phyloP scores from a whole-genome alignment of 2,113 vertebrate genomes.

The Myiagra hebetior region DNA sequence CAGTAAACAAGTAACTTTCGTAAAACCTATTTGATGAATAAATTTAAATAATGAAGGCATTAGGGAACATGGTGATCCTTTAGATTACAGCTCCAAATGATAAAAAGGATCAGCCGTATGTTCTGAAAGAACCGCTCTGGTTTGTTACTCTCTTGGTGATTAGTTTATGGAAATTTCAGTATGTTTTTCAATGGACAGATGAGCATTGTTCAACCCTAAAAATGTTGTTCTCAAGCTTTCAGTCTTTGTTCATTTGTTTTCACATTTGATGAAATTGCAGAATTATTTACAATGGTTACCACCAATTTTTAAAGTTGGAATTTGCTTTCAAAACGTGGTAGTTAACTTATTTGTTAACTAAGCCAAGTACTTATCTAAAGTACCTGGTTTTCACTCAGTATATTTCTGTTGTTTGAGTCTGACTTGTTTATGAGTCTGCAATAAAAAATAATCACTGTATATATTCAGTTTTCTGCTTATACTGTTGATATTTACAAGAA shows the following conservation, averaged over 20 bases:
- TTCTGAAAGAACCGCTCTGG: background rate
- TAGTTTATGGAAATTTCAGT: background rate
- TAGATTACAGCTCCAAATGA: background rate
- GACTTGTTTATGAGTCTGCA: background rate
- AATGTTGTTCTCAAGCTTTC: background rate
- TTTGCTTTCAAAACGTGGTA: background rate
- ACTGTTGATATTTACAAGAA: background rate
- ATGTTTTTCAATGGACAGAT: background rate
- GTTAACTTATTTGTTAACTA: background rate
- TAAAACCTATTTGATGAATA: background rate
- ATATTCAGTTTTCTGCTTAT: background rate
- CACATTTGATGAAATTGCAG: background rate
- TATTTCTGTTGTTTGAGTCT: background rate
- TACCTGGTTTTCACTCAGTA: background rate
- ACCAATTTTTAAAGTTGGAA: background rate
- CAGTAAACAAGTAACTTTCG: background rate
- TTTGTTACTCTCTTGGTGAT: background rate
- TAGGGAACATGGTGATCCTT: background rate
- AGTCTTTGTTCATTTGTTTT: background rate
- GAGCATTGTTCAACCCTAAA: background rate
- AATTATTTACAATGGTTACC: background rate
- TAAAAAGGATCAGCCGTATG: background rate
- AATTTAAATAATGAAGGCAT: slow-evolving; percentile 27
- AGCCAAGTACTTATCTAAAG: background rate
- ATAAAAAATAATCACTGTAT: background rate